phyloP scores from a whole-genome alignment of 1,140 invertebrate species.

The Drosophila navojoa region DNA sequence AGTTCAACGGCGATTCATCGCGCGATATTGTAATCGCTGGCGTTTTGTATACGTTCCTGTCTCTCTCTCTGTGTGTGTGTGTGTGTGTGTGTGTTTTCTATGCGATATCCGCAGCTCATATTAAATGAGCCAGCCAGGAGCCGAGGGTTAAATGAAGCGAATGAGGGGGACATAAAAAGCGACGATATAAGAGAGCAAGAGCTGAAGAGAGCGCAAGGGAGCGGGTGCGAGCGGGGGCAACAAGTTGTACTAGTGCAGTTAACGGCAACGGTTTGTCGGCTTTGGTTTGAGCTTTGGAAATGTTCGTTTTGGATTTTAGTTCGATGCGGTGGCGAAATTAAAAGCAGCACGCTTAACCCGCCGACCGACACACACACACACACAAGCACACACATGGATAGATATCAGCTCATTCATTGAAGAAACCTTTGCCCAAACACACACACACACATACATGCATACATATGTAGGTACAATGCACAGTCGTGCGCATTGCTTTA shows the following conservation, averaged over 20 bases:
- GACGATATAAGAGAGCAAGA: neutral
- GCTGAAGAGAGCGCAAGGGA: neutral
- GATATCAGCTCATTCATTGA: constrained; percentile 41
- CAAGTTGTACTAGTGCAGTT: constrained; percentile 25
- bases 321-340: constrained; percentile 73
- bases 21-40: constrained; percentile 74
- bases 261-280: constrained; percentile 43
- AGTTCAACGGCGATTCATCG: constrained; percentile 75
- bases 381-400: constrained; percentile 1
- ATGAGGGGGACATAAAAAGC: neutral
- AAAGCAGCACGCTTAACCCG: constrained; percentile 64
- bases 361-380: constrained; percentile 30
- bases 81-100: constrained; percentile 19
- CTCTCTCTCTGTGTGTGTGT: constrained; percentile 2
- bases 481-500: constrained; percentile 40
- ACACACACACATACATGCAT: constrained; percentile 27
- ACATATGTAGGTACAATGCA: constrained; percentile 11
- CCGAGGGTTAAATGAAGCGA: constrained; percentile 6
- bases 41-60: constrained; percentile 7
- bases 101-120: constrained; percentile 49
- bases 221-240: neutral
- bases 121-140: constrained; percentile 52
- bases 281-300: constrained; percentile 51
- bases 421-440: constrained; percentile 34
- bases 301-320: constrained; percentile 60